A percentile compares a stretch with the other conserved stretches of the same genome.
These are phyloP conservation scores for Mormyrus proboscirostris DNA, from an alignment of 2,797 vertebrate species.

Conservation along the genomic window DNA sequence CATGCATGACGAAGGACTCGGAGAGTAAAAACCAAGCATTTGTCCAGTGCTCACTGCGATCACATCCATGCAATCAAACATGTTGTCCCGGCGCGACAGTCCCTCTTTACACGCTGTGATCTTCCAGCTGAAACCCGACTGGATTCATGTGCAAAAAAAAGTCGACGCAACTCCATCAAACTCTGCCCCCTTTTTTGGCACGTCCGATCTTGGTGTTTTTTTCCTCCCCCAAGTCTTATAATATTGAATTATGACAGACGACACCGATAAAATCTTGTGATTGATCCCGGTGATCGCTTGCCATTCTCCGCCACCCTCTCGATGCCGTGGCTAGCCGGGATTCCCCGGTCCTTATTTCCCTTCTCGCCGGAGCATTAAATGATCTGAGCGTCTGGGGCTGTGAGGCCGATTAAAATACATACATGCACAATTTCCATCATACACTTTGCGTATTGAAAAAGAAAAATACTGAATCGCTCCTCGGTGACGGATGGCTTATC, in stretches of 20 bases:
- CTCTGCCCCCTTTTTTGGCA: slow-evolving; percentile 72
- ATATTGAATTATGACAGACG: slow-evolving; percentile 83
- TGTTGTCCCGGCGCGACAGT: slow-evolving; percentile 65
- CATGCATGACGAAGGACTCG: slow-evolving; percentile 73
- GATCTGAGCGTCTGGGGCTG: neutral
- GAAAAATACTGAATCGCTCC: slow-evolving; percentile 45
- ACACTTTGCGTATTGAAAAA: slow-evolving; percentile 33
- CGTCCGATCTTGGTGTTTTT: slow-evolving; percentile 70
- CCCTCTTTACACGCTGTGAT: slow-evolving; percentile 19
- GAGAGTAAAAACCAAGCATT: slow-evolving; percentile 80
- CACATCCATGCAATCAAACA: slow-evolving; percentile 94
- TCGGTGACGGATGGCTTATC: slow-evolving; percentile 74
- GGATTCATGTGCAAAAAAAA: slow-evolving; percentile 64
- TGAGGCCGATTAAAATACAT: slow-evolving; percentile 14
- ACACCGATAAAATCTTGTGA: slow-evolving; percentile 73
- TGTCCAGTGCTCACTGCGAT: slow-evolving; percentile 79
- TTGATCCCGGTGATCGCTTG: slow-evolving; percentile 76
- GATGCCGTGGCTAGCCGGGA: slow-evolving; percentile 48
- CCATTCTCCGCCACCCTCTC: slow-evolving; percentile 68
- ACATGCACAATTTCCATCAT: slow-evolving; percentile 39
- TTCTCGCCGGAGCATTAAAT: neutral
- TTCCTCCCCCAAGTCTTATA: slow-evolving; percentile 61
- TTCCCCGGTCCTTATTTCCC: slow-evolving; percentile 8
- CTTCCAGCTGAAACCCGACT: slow-evolving; percentile 37
- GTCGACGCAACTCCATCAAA: slow-evolving; percentile 78